These are phyloP conservation scores for Bergia sp. DNA, from an alignment of 92 coral and sea anemone genomes.

Conservation along the genomic window DNA sequence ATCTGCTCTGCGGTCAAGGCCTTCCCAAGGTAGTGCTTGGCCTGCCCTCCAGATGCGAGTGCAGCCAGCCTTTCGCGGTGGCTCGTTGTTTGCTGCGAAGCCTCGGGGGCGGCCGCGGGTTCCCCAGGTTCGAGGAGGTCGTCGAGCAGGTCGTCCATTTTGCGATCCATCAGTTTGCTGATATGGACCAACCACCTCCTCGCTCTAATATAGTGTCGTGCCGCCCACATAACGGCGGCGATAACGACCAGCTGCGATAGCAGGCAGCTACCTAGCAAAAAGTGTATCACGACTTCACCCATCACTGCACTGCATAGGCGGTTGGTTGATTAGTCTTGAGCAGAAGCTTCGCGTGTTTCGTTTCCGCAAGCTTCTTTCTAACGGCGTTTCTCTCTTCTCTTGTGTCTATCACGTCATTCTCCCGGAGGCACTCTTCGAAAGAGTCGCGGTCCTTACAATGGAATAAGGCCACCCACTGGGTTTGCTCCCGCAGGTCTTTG, in stretches of 20 bases:
- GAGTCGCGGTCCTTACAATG: slow-evolving; percentile 5
- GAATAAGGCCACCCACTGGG: slow-evolving; percentile 4
- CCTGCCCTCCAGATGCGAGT: no score
- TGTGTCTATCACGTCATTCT: slow-evolving; percentile 13
- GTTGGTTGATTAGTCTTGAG: no score
- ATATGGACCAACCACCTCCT: not conserved
- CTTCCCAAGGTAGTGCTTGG: not conserved
- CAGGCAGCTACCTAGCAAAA: not conserved
- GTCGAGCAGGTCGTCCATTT: not conserved
- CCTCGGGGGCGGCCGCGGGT: slow-evolving; percentile 1
- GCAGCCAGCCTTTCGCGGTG: not conserved
- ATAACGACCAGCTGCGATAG: not conserved
- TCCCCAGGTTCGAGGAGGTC: not conserved
- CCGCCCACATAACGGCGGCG: not conserved
- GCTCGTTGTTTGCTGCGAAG: not conserved
- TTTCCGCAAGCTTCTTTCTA: not conserved
- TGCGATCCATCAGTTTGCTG: not conserved
- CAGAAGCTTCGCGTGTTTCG: no score
- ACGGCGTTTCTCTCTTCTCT: slow-evolving; percentile 5
- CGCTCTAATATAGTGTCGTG: not conserved
- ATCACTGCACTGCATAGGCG: not conserved
- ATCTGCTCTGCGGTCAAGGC: not conserved
- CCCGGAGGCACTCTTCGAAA: slow-evolving; percentile 2
- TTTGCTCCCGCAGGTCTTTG: slow-evolving; percentile 7
- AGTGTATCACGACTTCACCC: not conserved